A percentile compares a stretch with the other conserved stretches of the same genome.
These are phyloP conservation scores for Pseudococcus jackbeardsleyi DNA, from an alignment of 2,888 invertebrate genomes.

Conservation along the genomic window DNA sequence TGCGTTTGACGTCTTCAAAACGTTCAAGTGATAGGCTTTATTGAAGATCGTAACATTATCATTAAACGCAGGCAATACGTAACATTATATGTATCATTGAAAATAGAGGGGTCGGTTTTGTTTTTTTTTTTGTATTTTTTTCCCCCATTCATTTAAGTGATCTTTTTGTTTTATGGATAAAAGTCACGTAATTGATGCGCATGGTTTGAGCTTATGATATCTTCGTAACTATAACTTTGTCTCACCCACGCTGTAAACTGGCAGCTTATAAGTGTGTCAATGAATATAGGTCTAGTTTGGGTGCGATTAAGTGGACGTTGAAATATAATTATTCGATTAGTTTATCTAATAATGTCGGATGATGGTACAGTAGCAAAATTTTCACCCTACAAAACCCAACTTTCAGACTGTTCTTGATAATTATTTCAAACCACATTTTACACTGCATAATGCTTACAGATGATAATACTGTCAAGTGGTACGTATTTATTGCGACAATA, in stretches of 20 bases:
- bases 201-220: neutral
- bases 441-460: neutral
- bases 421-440: neutral
- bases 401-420: neutral
- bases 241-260: neutral
- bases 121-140: neutral
- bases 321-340: neutral
- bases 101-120: neutral
- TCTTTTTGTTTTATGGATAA: neutral
- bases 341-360: slow-evolving; percentile 10
- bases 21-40: neutral
- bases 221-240: neutral
- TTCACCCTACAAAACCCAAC: neutral
- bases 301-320: neutral
- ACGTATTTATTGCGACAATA: neutral
- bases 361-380: neutral
- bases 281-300: no score
- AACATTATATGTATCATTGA: slow-evolving; percentile 18
- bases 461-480: neutral
- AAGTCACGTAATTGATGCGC: slow-evolving; percentile 8
- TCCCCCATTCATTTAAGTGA: neutral
- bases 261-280: no score
- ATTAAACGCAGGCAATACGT: neutral
- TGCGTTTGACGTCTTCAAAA: slow-evolving; percentile 2
- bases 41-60: neutral